phyloP scores from a whole-genome alignment of 2,797 vertebrate species.

The Poecilia gillii region DNA sequence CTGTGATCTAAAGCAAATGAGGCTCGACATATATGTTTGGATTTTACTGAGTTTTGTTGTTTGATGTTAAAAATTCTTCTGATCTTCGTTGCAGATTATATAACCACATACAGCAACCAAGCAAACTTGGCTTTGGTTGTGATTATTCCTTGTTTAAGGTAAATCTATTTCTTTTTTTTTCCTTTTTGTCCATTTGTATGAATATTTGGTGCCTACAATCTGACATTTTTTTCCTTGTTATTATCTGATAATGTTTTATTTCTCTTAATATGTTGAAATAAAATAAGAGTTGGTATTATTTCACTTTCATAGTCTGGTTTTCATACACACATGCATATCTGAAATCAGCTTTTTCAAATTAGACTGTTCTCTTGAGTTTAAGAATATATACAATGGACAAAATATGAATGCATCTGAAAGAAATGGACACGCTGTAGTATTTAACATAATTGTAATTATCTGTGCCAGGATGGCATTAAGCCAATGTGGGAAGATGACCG shows the following conservation, averaged over 20 bases:
- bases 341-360: too few species aligned
- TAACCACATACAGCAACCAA: conserved; percentile 89
- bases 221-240: neutral
- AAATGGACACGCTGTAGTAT: neutral
- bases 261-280: neutral
- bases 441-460: neutral
- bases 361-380: neutral
- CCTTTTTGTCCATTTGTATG: neutral
- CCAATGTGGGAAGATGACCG: conserved; percentile 89
- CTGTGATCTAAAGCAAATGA: neutral
- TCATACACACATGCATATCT: neutral
- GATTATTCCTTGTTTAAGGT: conserved; percentile 90
- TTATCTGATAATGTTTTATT: neutral
- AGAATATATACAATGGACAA: neutral
- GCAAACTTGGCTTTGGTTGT: conserved; percentile 85
- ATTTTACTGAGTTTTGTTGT: neutral
- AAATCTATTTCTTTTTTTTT: conserved; percentile 18
- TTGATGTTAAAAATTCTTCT: neutral
- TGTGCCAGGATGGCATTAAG: conserved; percentile 84
- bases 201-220: neutral
- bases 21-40: neutral
- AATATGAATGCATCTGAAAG: neutral
- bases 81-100: conserved; percentile 78
- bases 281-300: neutral
- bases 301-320: neutral